Percentiles rank a stretch among this genome's conserved stretches.
Conservation (phyloP, 1,140 invertebrate genomes). For the Lucilia cuprina region DNA sequence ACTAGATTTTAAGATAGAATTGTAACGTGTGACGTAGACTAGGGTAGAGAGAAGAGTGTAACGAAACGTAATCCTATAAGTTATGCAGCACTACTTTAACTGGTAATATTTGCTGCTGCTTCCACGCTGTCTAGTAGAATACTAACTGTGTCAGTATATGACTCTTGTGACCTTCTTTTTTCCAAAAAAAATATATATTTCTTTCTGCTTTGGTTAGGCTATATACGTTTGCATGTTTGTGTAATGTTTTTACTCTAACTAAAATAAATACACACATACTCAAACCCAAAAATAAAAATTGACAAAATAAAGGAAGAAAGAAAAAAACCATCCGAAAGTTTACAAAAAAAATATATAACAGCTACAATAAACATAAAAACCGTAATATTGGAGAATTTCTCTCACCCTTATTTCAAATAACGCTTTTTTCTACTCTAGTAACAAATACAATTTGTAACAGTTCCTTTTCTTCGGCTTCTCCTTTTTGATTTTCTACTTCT, state of each 20-base stretch:
- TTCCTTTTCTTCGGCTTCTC: background rate
- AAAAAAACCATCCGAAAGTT: constrained; percentile 1
- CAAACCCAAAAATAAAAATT: background rate
- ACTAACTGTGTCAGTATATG: constrained; percentile 34
- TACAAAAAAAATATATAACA: background rate
- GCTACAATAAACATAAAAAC: constrained; percentile 26
- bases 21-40: background rate
- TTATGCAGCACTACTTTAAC: constrained; percentile 26
- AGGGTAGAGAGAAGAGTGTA: background rate
- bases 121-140: constrained; percentile 30
- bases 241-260: background rate
- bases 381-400: background rate
- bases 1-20: background rate
- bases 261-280: background rate
- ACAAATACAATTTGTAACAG: constrained; percentile 16
- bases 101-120: constrained; percentile 28
- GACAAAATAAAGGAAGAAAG: background rate
- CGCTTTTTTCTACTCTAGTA: background rate
- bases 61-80: constrained; percentile 23
- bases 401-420: constrained; percentile 25
- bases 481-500: background rate
- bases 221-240: background rate
- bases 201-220: background rate
- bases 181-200: background rate
- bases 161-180: constrained; percentile 31